Base-by-base conservation (phyloP, 2,113 vertebrate genomes). In the Lepus americanus region DNA sequence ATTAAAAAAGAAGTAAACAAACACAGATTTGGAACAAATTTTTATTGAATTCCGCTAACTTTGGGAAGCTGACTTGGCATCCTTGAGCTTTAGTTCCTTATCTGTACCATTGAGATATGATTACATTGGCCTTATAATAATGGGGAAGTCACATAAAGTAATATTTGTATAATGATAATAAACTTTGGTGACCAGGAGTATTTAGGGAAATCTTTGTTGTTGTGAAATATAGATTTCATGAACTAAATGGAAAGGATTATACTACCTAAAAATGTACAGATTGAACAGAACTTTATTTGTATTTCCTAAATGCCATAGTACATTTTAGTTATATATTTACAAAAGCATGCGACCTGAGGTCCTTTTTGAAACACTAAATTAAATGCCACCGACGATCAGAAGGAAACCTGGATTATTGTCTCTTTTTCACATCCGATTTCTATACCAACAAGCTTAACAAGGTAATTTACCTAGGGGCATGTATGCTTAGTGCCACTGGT, bases 381-480 rank as follows among this genome's bases (percentile, higher is more conserved):
- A 87, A 94, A 90, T 86, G 85, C 44, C 55, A 63, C 31, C 27
- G 23, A 80, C 70, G 77, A 94, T 12, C 81, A 87, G 64, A 88
- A 92, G 31, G 77, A 88, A 96, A 51, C 4, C 8, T 86, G 27
- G 22, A 13, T 90, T 86, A 49, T 69, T 92, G 31, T 94, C 9
- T 87, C 19, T 83, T 94, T 94, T 90, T 95, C 66, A 76, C 4
- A 39, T 81, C 63, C 14, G 66, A 73, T 94, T 96, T 96, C 36
- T 76, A 29, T 85, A 90, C 66, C 23, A 87, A 87, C 63, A 88
- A n/a, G 20, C 29, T 73, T 94, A 72, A 84, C 88, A 76, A 88
- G 44, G 33, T 82, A 73, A 83, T 89, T 92, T 83, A 90, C 23
- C 66, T 79, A 76, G 49, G 59, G 67, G 36, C 36, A 51, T 84